Evolutionary conservation across 2,888 invertebrate species (phyloP), one percentile per base, ranked within the genome.

Genomic region (Phaonia tiefii): DNA sequence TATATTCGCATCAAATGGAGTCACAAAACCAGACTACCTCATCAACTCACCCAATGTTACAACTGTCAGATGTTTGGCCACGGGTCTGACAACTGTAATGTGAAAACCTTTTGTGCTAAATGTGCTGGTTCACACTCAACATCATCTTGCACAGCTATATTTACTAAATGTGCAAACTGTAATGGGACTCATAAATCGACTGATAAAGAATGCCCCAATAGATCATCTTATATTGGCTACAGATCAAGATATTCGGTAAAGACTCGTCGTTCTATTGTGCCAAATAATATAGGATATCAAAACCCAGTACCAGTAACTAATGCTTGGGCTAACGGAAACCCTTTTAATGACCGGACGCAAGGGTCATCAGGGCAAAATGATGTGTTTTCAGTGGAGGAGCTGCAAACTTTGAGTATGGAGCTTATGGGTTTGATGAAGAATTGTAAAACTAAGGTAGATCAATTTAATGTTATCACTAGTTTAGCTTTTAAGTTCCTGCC

Each of bases 1-100:
- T 56, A 51, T 42, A 25, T 54, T 17, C 26, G 70, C 20, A 37
- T 70, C 13, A 70, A 70, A 54, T 79, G 79, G 73, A 69, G 60
- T 37, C 67, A 74, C 44, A 54, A 79, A 39, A 54, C 60, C 49
- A 73, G 37, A 39, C 58, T 49, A 31, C 69, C 73, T 7, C 42
- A 63, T 26, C 51, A 60, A 60, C 26, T 75, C 15, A 71, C 71
- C 11, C 76, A 76, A 51, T 75, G 74, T 69, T 54, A 25, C 20
- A 65, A 65, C 20, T 65, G 65, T 13, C 65, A 65, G 20, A 44
- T 65, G 44, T 31, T 7, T 49, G 78, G 69, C 7, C 74, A 79
- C 31, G 56, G 56, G 15, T 60, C 65, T 3, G 65, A 74, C 22
- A 63, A 73, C 56, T 78, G 73, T 37, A 72, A 69, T 17, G 65